Base-by-base conservation (phyloP, 1,140 invertebrate genomes). In the Plectrocnemia conspersa region DNA sequence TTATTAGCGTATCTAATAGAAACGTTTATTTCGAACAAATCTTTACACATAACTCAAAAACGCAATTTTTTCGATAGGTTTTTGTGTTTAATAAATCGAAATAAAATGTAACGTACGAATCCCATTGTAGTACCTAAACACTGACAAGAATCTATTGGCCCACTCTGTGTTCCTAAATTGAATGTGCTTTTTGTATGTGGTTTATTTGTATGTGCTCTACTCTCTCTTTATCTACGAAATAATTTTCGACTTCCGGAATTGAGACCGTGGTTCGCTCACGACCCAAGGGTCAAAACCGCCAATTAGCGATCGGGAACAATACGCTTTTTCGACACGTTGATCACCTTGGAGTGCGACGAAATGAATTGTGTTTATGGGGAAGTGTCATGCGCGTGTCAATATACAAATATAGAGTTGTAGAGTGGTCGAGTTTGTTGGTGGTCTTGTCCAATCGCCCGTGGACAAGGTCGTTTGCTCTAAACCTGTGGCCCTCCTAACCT, bases 401-500 rank as follows among this genome's bases (percentile, higher is more conserved):
- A n/a, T n/a, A n/a, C n/a, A n/a, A n/a, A n/a, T n/a, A n/a, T n/a
- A n/a, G n/a, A n/a, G n/a, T n/a, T n/a, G n/a, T 45, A 24, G 13
- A 25, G 21, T 10, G 42, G 27, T 45, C 23, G 35, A 38, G 42
- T 45, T 45, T 45, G 42, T 45, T 45, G 42, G 42, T 45, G 42
- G 42, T 45, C n/a, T n/a, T n/a, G n/a, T n/a, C n/a, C n/a, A n/a
- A n/a, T n/a, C 42, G 42, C 15, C 15, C 42, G 23, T 7, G 42
- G 42, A 45, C 42, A 45, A 45, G 42, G 42, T 16, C 42, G 35
- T 16, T 38, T 16, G n/a, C 19, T 2, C 16, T 11, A 21, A 45
- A 45, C 27, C 15, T 42, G 5, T 15, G 27, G 21, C 23, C 23
- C n/a, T 23, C 19, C 19, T n/a, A n/a, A n/a, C n/a, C 18, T 24